These are phyloP conservation scores for Oreonectes daqikongensis DNA, from an alignment of 2,797 vertebrate species.

Conservation along the genomic window DNA sequence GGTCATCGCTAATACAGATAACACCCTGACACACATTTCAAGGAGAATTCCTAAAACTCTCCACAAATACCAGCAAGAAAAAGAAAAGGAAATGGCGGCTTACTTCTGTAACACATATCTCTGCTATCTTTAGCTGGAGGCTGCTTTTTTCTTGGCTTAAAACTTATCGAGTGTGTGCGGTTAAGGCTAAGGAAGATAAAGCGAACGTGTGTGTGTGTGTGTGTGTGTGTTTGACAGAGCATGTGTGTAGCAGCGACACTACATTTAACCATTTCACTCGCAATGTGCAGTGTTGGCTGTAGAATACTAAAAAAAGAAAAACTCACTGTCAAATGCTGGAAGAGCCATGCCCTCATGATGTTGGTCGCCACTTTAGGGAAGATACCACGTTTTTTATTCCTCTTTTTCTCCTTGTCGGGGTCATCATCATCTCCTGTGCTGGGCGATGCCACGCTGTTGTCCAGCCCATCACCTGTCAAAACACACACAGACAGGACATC, in stretches of 20 bases:
- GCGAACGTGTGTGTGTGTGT: slow-evolving; percentile 9
- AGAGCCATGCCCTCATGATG: slow-evolving; percentile 99
- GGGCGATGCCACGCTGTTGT: slow-evolving; percentile 99
- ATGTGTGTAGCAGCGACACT: slow-evolving; percentile 48
- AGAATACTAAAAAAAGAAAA: neutral
- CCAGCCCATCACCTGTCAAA: slow-evolving; percentile 96
- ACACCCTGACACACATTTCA: neutral
- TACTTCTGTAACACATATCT: slow-evolving; percentile 69
- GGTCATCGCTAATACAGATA: neutral
- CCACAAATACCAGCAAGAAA: slow-evolving; percentile 15
- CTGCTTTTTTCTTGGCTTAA: slow-evolving; percentile 63
- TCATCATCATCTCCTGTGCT: slow-evolving; percentile 99
- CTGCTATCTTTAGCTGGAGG: slow-evolving; percentile 62
- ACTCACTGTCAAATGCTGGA: slow-evolving; percentile 99
- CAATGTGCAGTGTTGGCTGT: slow-evolving; percentile 58
- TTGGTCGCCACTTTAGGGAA: slow-evolving; percentile 99
- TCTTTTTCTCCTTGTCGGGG: slow-evolving; percentile 99
- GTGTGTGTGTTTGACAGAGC: slow-evolving; percentile 1
- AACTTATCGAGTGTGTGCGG: slow-evolving; percentile 66
- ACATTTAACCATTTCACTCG: slow-evolving; percentile 61
- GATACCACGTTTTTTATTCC: slow-evolving; percentile 99
- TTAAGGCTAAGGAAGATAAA: slow-evolving; percentile 55
- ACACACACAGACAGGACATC: slow-evolving; percentile 74
- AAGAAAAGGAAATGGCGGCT: slow-evolving; percentile 52
- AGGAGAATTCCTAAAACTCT: slow-evolving; percentile 3